Conservation (phyloP, 2,888 invertebrate genomes). For the Mythimna impura region DNA sequence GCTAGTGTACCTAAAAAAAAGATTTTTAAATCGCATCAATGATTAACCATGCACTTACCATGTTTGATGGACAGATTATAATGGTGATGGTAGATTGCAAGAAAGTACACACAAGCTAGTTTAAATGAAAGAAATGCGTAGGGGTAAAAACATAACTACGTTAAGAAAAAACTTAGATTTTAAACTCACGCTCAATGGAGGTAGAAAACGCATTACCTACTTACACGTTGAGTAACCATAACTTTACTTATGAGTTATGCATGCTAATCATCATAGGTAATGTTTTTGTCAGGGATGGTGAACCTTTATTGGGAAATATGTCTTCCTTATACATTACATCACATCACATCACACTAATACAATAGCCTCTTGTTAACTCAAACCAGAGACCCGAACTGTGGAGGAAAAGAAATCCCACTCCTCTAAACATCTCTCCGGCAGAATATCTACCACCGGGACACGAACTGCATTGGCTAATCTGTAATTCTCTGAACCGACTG, state of each 20-base stretch:
- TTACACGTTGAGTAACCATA: conserved; percentile 22
- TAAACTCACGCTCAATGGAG: conserved; percentile 40
- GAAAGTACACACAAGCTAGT: not conserved
- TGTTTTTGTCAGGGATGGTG: not conserved
- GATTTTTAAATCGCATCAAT: not conserved
- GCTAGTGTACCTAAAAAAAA: not conserved
- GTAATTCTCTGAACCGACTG: no score
- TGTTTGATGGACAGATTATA: conserved; percentile 4
- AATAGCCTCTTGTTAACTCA: no score
- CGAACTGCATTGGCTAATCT: no score
- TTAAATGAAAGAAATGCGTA: not conserved
- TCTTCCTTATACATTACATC: no score
- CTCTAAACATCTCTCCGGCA: no score
- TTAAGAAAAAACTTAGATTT: conserved; percentile 23
- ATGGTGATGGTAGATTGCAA: not conserved
- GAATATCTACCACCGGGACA: no score
- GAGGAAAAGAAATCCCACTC: no score
- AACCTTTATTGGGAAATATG: no score
- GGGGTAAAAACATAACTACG: no score
- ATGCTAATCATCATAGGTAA: conserved; percentile 29
- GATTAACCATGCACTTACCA: not conserved
- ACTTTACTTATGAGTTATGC: conserved; percentile 22
- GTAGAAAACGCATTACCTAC: conserved; percentile 19
- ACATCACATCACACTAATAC: no score
- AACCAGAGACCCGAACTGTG: no score